phyloP scores from a whole-genome alignment of 2,888 invertebrate genomes.

The Drosophila anceps region DNA sequence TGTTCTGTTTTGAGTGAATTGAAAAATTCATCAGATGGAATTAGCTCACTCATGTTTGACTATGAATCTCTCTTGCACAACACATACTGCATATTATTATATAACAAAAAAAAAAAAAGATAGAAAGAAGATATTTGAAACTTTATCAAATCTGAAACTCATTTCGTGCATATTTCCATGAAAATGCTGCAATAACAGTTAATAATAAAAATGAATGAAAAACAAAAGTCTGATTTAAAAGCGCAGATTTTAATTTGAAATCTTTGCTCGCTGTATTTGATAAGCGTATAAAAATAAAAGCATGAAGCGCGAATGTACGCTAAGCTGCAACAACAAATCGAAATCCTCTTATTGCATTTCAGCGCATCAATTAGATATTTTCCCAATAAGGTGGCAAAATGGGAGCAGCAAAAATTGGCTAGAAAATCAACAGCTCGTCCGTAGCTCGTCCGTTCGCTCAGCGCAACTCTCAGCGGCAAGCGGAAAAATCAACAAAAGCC shows the following conservation, averaged over 20 bases:
- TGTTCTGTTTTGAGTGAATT: neutral
- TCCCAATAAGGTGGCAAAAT: slow-evolving; percentile 59
- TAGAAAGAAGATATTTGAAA: too few species aligned
- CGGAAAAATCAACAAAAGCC: slow-evolving; percentile 72
- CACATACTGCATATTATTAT: neutral
- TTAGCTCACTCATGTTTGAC: neutral
- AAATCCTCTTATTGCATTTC: slow-evolving; percentile 66
- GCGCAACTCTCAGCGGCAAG: slow-evolving; percentile 29
- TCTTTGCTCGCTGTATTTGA: neutral
- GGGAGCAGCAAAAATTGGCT: slow-evolving; percentile 25
- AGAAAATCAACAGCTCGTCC: slow-evolving; percentile 45
- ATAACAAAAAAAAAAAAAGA: neutral
- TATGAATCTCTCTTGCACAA: neutral
- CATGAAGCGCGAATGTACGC: slow-evolving; percentile 2
- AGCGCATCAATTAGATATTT: slow-evolving; percentile 69
- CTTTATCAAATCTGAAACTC: neutral
- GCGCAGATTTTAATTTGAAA: slow-evolving; percentile 20
- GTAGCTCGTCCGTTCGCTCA: slow-evolving; percentile 10
- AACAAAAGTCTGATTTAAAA: slow-evolving; percentile 6
- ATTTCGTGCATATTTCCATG: slow-evolving; percentile 1
- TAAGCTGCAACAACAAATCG: slow-evolving; percentile 47
- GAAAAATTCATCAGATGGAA: neutral
- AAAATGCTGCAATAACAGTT: neutral
- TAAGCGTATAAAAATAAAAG: slow-evolving; percentile 17
- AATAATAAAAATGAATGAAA: slow-evolving; percentile 9